Evolutionary conservation across 2,888 invertebrate genomes (phyloP), one percentile per base, ranked within the genome.

Genomic region (Psylliodes chrysocephalus): DNA sequence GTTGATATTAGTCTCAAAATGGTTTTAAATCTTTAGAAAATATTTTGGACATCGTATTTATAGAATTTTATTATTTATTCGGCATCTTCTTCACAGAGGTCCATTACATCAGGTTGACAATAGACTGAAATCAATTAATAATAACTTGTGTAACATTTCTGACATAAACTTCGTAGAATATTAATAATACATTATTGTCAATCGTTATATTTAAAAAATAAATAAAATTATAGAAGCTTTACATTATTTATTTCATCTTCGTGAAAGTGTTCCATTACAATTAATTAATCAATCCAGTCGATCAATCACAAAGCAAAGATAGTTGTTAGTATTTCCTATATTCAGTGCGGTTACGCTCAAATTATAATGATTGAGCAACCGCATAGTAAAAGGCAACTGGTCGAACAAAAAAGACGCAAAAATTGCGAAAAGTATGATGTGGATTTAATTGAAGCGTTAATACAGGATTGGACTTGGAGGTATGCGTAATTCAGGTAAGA

Each of bases 261-360:
- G 33, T 33, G 33, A 33, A 33, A 33, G 33, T 33, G 33, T 33
- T 33, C 10, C 10, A 8, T 17, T 28, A 14, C 49, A 49, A 47
- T 59, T 59, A n/a, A n/a, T n/a, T n/a, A n/a, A n/a, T n/a, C n/a
- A 35, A 25, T 33, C 14, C 33, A 52, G 28, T 44, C 60, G 52
- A 56, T 52, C 52, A 60, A 60, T 60, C 60, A 60, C 51, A 51
- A 42, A 60, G 30, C 30, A 35, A 8, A 38, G 42, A 42, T n/a
- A n/a, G n/a, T n/a, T 42, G 38, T 47, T 49, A 47, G 49, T 40
- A 40, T 59, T 59, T 59, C 40, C 47, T 33, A 33, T 33, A 33
- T 33, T 33, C 33, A 33, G n/a, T n/a, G n/a, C n/a, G n/a, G 49
- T 49, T 49, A 38, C 40, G 57, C 49, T 49, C 15, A 59, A 49